These are phyloP conservation scores for Buceros bicornis DNA, from an alignment of 2,797 vertebrate genomes.

Conservation along the genomic window DNA sequence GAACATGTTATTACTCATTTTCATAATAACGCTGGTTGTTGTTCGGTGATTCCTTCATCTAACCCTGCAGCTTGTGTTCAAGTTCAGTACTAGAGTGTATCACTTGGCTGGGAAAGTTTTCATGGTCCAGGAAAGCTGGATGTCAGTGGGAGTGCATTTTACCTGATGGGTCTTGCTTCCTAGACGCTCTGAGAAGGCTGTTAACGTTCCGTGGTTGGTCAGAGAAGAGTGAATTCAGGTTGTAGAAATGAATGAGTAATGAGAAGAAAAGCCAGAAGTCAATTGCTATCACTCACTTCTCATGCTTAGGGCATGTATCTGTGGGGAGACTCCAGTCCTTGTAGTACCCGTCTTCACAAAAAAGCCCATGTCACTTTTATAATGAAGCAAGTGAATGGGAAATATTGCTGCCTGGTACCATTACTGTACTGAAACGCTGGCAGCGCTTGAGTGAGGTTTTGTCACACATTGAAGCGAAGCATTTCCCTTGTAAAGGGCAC, in stretches of 20 bases:
- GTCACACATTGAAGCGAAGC: background rate
- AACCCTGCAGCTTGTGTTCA: background rate
- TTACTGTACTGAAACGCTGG: background rate
- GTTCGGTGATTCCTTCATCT: background rate
- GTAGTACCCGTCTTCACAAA: background rate
- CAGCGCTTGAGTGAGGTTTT: background rate
- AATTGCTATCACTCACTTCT: background rate
- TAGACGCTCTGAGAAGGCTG: background rate
- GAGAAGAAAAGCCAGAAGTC: constrained; percentile 11
- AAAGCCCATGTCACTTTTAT: background rate
- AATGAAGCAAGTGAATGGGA: background rate
- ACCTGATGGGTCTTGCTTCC: background rate
- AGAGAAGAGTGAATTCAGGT: background rate
- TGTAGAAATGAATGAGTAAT: background rate
- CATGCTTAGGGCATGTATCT: background rate
- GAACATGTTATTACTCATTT: background rate
- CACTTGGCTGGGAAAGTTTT: background rate
- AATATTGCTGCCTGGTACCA: background rate
- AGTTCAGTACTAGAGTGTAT: background rate
- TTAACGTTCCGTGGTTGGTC: background rate
- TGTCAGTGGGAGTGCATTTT: background rate
- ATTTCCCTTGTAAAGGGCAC: background rate
- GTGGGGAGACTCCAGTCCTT: background rate
- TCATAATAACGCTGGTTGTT: background rate
- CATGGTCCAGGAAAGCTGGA: background rate